A percentile compares a stretch with the other conserved stretches of the same genome.
Conservation (phyloP, 2,888 invertebrate species). For the Ectemnius lituratus region DNA sequence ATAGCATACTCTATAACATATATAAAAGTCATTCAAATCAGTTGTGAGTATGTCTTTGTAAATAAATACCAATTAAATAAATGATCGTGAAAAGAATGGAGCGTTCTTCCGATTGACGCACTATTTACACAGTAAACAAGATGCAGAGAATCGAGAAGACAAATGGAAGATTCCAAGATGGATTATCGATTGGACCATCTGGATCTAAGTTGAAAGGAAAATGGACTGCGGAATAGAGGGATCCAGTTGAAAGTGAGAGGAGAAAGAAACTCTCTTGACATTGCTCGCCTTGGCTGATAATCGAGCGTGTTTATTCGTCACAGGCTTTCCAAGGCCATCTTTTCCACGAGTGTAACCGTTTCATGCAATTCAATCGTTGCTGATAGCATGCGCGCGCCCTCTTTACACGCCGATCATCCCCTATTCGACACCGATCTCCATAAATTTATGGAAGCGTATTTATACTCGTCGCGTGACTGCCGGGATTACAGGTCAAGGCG, state of each 20-base stretch:
- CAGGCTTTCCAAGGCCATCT: slow-evolving; percentile 44
- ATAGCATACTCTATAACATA: too few species aligned
- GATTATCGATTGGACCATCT: too few species aligned
- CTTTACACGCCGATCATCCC: too few species aligned
- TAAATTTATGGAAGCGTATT: not conserved
- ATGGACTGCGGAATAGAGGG: not conserved
- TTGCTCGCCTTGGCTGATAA: slow-evolving; percentile 49
- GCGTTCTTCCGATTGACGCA: not conserved
- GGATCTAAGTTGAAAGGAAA: too few species aligned
- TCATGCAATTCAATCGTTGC: too few species aligned
- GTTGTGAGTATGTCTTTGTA: too few species aligned
- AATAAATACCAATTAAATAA: too few species aligned
- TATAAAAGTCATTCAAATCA: too few species aligned
- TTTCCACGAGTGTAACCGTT: not conserved
- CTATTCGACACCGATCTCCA: too few species aligned
- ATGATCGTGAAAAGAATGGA: not conserved
- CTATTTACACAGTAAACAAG: not conserved
- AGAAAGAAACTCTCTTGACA: slow-evolving; percentile 46
- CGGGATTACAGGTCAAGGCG: not conserved
- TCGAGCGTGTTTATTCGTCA: slow-evolving; percentile 43
- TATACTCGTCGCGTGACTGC: slow-evolving; percentile 2
- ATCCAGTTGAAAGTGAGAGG: slow-evolving; percentile 41
- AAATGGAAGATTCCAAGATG: not conserved
- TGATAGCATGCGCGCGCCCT: too few species aligned
- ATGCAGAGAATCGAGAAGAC: not conserved